Conservation (phyloP, 2,113 vertebrate genomes). For the Pimephales promelas region DNA sequence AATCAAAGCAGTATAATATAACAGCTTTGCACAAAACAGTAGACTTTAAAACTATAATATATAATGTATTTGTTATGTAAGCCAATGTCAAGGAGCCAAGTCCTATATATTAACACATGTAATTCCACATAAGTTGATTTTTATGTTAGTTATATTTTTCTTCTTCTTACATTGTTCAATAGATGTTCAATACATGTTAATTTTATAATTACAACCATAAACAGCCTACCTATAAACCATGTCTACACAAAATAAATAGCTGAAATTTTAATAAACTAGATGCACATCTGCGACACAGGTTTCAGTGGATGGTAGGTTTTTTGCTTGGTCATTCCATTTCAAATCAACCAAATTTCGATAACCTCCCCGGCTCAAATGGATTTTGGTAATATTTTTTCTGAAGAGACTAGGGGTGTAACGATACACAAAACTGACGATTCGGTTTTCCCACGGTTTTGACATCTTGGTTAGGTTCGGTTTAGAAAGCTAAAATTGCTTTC, state of each 20-base stretch:
- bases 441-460: no score
- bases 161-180: neutral
- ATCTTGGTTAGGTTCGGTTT: no score
- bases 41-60: neutral
- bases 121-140: neutral
- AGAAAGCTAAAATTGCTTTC: no score
- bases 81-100: neutral
- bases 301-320: neutral
- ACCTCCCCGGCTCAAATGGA: no score
- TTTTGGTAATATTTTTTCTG: no score
- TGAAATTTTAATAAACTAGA: neutral
- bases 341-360: no score
- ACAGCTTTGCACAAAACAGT: neutral
- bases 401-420: no score
- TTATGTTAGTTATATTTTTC: no score
- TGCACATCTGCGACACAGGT: neutral
- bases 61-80: neutral
- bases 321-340: no score
- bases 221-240: neutral
- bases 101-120: neutral
- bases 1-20: neutral
- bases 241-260: neutral
- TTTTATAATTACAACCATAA: neutral
- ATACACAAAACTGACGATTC: no score
- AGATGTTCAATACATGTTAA: neutral